Conservation (phyloP, 2,113 vertebrate genomes). For the Vulpes ferrilata region DNA sequence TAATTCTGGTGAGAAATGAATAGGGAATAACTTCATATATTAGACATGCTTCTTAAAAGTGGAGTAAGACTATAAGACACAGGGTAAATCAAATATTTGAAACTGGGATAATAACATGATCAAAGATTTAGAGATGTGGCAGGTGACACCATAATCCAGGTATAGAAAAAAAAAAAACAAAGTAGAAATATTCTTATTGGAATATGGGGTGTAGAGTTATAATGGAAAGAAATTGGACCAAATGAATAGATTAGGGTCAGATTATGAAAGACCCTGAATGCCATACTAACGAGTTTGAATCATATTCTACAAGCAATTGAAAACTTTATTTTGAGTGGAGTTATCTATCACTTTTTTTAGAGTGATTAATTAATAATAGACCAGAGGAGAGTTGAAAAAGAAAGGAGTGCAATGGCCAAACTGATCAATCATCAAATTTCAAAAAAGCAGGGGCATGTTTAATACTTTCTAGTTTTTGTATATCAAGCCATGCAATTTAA, state of each 20-base stretch:
- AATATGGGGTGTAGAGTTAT: background rate
- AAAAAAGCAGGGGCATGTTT: background rate
- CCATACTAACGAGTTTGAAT: background rate
- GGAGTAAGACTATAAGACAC: background rate
- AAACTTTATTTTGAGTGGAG: background rate
- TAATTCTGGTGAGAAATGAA: slow-evolving; percentile 9
- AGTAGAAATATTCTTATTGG: background rate
- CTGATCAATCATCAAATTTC: background rate
- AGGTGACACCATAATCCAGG: background rate
- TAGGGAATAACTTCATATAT: background rate
- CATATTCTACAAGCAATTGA: background rate
- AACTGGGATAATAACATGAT: background rate
- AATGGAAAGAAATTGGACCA: background rate
- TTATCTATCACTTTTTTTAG: background rate
- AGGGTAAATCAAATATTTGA: background rate
- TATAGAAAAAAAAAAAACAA: background rate
- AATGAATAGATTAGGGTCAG: background rate
- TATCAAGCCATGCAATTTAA: background rate
- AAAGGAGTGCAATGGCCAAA: background rate
- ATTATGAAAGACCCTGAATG: background rate
- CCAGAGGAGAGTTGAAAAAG: background rate
- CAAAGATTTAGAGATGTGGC: background rate
- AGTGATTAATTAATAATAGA: background rate
- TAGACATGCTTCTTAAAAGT: background rate
- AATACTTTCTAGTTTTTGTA: background rate